Evolutionary conservation across 1,140 invertebrate species (phyloP), one percentile per base, ranked within the genome.

Genomic region (Aphidius ervi): DNA sequence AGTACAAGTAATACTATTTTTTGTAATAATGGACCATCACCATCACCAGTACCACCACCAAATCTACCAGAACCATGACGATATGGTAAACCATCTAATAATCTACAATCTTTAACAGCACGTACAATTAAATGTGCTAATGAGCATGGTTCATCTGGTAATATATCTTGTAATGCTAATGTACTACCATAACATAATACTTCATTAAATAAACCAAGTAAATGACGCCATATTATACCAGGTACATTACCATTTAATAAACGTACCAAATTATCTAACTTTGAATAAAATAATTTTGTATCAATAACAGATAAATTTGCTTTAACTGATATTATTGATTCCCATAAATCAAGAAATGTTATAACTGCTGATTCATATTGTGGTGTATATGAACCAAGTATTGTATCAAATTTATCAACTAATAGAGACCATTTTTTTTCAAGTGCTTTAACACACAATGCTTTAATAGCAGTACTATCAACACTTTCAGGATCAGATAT

Each of bases 131-230:
- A 83, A 71, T 94, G 91, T 9, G 92, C 92, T 63, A 94, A 76
- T 67, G 87, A 87, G 73, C 91, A 93, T 8, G 92, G 92, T 72
- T 94, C 92, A 70, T 94, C 91, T 20, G 90, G 90, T 56, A 93
- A 75, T 60, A 90, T 85, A 74, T 93, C 91, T 77, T 94, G 92
- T 60, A 94, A 78, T 39, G 92, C 91, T 64, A 94, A 78, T 42
- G 92, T 94, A 57, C 91, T 94, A 1, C 92, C 92, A 76, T 95
- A 94, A 75, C 92, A 94, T 41, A 94, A 74, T 5, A 93, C 91
- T 78, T 94, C 92, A 73, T 94, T 94, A 65, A 93, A 92, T 23
- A 94, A 78, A 63, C 87, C 88, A 48, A 94, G 74, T 63, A 94
- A 81, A 75, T 93, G 91, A 65, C 88, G 89, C 85, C 93, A 94